A percentile compares a stretch with the other conserved stretches of the same genome.
These are phyloP conservation scores for Petrolisthes cinctipes DNA, from an alignment of 2,888 invertebrate species.

Conservation along the genomic window DNA sequence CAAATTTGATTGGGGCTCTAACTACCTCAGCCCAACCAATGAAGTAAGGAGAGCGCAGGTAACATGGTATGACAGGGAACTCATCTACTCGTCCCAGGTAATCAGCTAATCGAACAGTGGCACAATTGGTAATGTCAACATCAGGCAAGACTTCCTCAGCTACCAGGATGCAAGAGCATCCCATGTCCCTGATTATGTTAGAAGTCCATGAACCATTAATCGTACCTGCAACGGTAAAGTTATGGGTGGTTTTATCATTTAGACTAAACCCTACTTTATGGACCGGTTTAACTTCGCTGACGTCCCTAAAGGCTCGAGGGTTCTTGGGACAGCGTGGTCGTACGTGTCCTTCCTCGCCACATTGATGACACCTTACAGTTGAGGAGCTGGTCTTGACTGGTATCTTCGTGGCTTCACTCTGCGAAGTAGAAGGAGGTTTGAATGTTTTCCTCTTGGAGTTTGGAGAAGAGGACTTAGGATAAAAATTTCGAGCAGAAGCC, in stretches of 20 bases:
- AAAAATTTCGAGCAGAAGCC: not conserved
- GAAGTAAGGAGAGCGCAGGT: not conserved
- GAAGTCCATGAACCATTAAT: conserved; percentile 16
- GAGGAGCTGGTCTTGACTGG: not conserved
- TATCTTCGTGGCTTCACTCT: not conserved
- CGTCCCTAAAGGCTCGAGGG: conserved; percentile 26
- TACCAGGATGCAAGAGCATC: conserved; percentile 20
- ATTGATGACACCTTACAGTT: conserved; percentile 3
- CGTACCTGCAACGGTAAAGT: conserved; percentile 7
- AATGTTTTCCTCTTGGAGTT: not conserved
- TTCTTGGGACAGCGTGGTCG: conserved; percentile 18
- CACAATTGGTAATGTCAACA: not conserved
- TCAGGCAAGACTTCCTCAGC: conserved; percentile 23
- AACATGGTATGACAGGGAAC: conserved; percentile 7
- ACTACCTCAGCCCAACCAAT: too few species aligned
- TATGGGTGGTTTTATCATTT: not conserved
- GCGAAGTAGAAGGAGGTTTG: not conserved
- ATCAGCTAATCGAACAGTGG: not conserved
- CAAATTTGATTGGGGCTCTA: too few species aligned
- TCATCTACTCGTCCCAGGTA: conserved; percentile 15
- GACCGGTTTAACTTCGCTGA: too few species aligned
- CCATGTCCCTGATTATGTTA: not conserved
- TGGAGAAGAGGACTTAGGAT: not conserved
- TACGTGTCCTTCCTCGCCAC: conserved; percentile 4
- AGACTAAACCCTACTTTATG: not conserved